phyloP scores from a whole-genome alignment of 2,113 vertebrate species.

The Geothlypis trichas region DNA sequence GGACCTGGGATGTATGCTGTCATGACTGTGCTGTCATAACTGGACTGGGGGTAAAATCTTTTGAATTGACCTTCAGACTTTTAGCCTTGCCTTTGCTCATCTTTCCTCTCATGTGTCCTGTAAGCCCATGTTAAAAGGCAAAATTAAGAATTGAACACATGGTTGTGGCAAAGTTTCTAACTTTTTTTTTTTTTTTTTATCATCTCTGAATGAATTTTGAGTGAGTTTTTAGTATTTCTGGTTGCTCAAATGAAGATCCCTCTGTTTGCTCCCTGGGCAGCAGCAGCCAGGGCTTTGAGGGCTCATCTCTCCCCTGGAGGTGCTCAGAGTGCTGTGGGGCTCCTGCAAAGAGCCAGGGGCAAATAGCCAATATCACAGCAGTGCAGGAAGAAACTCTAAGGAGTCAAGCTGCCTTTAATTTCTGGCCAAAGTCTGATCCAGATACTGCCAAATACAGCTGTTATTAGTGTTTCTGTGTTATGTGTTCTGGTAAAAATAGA shows the following conservation, averaged over 20 bases:
- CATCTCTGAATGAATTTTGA: neutral
- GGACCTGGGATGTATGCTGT: neutral
- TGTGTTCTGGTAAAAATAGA: neutral
- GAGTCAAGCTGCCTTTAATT: neutral
- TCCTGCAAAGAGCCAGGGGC: neutral
- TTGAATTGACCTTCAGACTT: neutral
- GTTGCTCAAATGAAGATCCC: neutral
- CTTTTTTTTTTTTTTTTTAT: neutral
- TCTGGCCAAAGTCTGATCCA: neutral
- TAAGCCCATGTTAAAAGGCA: neutral
- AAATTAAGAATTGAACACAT: neutral
- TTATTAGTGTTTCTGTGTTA: neutral
- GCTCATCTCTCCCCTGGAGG: neutral
- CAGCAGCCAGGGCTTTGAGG: neutral
- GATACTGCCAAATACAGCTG: neutral
- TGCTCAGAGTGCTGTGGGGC: accelerated
- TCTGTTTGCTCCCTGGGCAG: neutral
- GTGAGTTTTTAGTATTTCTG: neutral
- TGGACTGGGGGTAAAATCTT: neutral
- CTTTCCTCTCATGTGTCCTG: neutral
- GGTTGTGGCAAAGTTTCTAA: neutral
- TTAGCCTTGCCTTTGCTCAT: neutral
- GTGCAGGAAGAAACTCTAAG: neutral
- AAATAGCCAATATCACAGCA: neutral
- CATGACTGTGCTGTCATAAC: neutral